Evolutionary conservation across 2,797 vertebrate species (phyloP).

Genomic region (Synaphobranchus kaupii): DNA sequence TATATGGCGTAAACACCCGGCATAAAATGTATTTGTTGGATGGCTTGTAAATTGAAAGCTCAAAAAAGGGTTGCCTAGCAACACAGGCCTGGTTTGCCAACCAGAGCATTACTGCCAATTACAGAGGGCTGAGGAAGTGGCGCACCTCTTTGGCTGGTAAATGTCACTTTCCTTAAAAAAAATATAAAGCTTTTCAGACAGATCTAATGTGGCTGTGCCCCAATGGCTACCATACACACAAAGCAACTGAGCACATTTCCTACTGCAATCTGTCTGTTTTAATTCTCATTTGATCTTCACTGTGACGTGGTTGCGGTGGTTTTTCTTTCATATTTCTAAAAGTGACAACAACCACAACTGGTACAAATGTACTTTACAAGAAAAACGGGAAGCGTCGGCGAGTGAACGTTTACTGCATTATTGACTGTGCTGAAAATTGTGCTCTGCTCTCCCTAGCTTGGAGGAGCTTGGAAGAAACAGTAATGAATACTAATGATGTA

Average conservation of each 20-base stretch:
- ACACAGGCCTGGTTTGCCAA: conserved; percentile 60
- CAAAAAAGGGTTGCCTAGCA: conserved; percentile 69
- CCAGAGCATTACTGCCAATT: conserved; percentile 66
- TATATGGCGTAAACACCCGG: conserved; percentile 58
- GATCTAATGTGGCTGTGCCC: conserved; percentile 41
- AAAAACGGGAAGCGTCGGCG: background rate
- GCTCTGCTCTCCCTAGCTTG: conserved; percentile 60
- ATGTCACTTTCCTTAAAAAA: conserved; percentile 54
- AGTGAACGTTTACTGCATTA: conserved; percentile 63
- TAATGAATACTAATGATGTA: conserved; percentile 82
- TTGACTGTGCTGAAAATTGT: conserved; percentile 54
- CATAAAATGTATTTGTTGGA: conserved; percentile 62
- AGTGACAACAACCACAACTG: background rate
- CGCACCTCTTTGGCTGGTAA: conserved; percentile 45
- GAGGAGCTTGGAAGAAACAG: conserved; percentile 63
- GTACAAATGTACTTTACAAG: background rate
- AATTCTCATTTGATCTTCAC: background rate
- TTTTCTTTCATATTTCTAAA: background rate
- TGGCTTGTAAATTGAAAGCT: conserved; percentile 67
- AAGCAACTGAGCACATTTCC: background rate
- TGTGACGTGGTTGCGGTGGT: background rate
- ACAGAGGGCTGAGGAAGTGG: conserved; percentile 54
- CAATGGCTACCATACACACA: background rate
- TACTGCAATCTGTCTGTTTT: background rate
- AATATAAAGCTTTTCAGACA: conserved; percentile 43